Conservation (phyloP, 92 coral and sea anemone species). For the Epizoanthus rinbou region DNA sequence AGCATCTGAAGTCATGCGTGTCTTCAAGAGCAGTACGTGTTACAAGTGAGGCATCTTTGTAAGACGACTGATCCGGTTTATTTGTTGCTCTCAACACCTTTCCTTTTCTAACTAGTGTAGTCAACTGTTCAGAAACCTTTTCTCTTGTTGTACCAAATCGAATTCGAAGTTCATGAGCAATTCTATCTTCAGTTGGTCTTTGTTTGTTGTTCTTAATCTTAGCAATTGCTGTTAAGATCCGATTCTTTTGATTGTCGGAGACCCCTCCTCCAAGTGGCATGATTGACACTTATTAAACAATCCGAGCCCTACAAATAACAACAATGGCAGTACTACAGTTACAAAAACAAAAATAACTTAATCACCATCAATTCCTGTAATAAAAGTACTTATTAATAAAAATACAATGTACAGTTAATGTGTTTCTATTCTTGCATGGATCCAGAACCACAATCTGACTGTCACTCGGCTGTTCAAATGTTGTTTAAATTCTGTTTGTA, state of each 20-base stretch:
- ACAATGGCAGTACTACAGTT: not conserved
- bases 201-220: constrained; percentile 54
- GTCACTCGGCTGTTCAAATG: too few relatives aligned
- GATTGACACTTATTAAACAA: not conserved
- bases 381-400: too few relatives aligned
- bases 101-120: constrained; percentile 45
- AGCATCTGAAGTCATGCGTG: constrained; percentile 38
- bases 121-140: constrained; percentile 47
- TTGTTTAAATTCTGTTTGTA: too few relatives aligned
- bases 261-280: constrained; percentile 29
- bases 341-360: too few relatives aligned
- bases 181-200: constrained; percentile 60
- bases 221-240: constrained; percentile 55
- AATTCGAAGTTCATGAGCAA: constrained; percentile 41
- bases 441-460: too few relatives aligned
- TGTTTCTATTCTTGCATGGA: too few relatives aligned
- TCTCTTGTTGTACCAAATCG: constrained; percentile 34
- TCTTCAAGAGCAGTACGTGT: constrained; percentile 40
- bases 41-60: constrained; percentile 47
- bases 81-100: constrained; percentile 39
- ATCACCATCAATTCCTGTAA: too few relatives aligned
- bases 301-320: not conserved
- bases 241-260: constrained; percentile 13
- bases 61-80: constrained; percentile 35
- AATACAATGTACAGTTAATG: too few relatives aligned